These are phyloP conservation scores for Pagrus major DNA, from an alignment of 2,113 vertebrate genomes.

Conservation along the genomic window DNA sequence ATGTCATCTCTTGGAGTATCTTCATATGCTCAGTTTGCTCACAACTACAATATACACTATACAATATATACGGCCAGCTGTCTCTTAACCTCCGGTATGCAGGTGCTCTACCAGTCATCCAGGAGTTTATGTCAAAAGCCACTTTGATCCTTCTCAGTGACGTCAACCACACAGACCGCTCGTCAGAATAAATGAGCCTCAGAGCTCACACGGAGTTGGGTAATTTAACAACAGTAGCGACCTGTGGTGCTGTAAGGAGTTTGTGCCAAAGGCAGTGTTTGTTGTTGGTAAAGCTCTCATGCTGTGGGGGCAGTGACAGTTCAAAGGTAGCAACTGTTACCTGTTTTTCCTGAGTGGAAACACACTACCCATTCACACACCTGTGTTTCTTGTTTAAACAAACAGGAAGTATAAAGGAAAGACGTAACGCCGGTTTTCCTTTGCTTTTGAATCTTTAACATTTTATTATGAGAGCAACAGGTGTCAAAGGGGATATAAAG, in stretches of 20 bases:
- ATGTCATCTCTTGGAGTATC: too few species aligned
- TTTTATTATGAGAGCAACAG: conserved; percentile 44
- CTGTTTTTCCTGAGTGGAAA: conserved; percentile 55
- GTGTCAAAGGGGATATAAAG: not conserved
- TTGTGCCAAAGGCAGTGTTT: conserved; percentile 51
- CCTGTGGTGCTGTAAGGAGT: conserved; percentile 22
- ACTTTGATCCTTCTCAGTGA: conserved; percentile 55
- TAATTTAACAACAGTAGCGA: conserved; percentile 23
- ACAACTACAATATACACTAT: too few species aligned
- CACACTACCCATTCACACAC: conserved; percentile 49
- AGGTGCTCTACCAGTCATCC: conserved; percentile 26
- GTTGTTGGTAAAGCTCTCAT: conserved; percentile 47
- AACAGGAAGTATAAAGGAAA: conserved; percentile 2
- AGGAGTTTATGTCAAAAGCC: conserved; percentile 40
- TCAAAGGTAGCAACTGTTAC: conserved; percentile 66
- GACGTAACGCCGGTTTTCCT: not conserved
- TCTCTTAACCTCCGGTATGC: conserved; percentile 28
- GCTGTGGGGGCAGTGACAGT: conserved; percentile 44
- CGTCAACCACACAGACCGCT: conserved; percentile 20
- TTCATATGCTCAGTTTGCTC: too few species aligned
- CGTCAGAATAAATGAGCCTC: conserved; percentile 57
- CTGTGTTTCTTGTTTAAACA: conserved; percentile 47
- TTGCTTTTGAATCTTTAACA: conserved; percentile 1
- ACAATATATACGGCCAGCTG: conserved; percentile 42
- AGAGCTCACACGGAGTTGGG: conserved; percentile 21